Evolutionary conservation across 2,113 vertebrate species (phyloP), one percentile per base, ranked within the genome.

Genomic region (Spea multiplicata): DNA sequence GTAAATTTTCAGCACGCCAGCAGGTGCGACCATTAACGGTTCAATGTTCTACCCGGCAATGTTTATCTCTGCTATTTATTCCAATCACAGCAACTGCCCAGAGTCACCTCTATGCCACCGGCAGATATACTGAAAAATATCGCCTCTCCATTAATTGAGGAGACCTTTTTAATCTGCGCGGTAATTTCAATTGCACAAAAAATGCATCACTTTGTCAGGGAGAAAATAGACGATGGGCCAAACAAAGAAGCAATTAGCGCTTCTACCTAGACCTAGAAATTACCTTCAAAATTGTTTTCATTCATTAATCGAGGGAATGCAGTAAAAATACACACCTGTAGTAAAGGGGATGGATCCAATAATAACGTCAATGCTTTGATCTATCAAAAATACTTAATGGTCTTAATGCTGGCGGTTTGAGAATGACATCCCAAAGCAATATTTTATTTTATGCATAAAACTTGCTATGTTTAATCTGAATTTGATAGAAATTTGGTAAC

Each of bases 1-100:
- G 90, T 94, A 93, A 96, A 95, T 94, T 91, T 95, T 86, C 47
- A 73, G 66, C 85, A 86, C 82, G 85, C 82, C 83, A 88, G 88
- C 90, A 93, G 90, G 90, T 91, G 89, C 82, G 86, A 85, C 89
- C 88, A 76, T 90, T 86, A 86, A 84, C 8, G 87, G 89, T 86
- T 88, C 85, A 83, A 14, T 76, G 84, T 84, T 76, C 66, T 82
- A 2, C 30, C 59, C 81, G 76, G 57, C 79, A 84, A 57, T 85
- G 74, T 87, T 86, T 88, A 67, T 85, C 76, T 84, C 71, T 83
- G 82, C 83, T 90, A 53, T 88, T 88, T 85, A 86, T 87, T 88
- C 78, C 82, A 84, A 68, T 87, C 82, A 82, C 71, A 84, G 55
- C 55, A 73, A 67, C n/a, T 30, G 67, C 81, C 80, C 67, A 86